Base-by-base conservation (phyloP, 2,113 vertebrate genomes). In the Sula dactylatra region DNA sequence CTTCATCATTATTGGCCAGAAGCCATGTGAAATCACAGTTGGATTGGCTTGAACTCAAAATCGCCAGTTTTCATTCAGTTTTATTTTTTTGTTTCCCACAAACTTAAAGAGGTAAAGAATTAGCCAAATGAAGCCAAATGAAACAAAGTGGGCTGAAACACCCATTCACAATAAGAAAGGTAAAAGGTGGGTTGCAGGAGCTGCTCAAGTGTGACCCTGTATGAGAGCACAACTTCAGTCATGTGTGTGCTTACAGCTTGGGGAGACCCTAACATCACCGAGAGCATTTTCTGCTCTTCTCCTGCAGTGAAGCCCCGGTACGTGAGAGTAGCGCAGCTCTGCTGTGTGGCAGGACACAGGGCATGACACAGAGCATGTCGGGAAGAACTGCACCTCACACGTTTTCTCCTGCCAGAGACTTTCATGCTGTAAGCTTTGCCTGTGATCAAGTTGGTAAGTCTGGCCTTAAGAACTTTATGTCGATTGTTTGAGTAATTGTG, bases 311-410 rank as follows among this genome's bases (percentile, higher is more conserved):
- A 73, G 31, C 31, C 22, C 31, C 45, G 67, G 21, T 7, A 24
- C 4, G 16, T 10, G 25, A n/a, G 21, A 64, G 49, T 69, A 64
- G 36, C 38, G 49, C 11, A 11, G 25, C 65, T 38, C 56, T 38
- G 44, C 56, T 17, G 5, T 1, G 1, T 31, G 50, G 58, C 73
- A 69, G 67, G 54, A 38, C 18, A 5, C 0, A 4, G 36, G 26
- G 26, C 49, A 38, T 1, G 2, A 42, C 10, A 17, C 5, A 5
- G 25, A 74, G 55, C 22, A 29, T 1, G 0, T 31, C 9, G 44
- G 13, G n/a, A 40, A 56, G 42, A 38, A 26, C 34, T 11, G 9
- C 26, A 54, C 13, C 20, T 32, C 6, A 2, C 2, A 2, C 0
- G 0, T 25, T 44, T 42, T 64, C 42, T 71, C 44, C 56, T 5